Conservation (phyloP, 1,140 invertebrate genomes). For the Subanguina moxae region DNA sequence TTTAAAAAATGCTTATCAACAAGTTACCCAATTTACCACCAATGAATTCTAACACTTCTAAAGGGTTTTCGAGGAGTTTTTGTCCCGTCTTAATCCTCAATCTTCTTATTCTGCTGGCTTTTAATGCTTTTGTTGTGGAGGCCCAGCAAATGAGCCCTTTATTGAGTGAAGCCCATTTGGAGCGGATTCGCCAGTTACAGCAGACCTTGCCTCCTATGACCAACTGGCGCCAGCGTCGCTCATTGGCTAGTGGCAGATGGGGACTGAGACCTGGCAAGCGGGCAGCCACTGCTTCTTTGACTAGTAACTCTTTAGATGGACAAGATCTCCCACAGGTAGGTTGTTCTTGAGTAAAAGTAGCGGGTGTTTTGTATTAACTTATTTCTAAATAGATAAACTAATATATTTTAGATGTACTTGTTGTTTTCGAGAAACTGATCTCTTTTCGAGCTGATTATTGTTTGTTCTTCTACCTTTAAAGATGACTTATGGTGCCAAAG, state of each 20-base stretch:
- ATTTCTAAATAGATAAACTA: too few relatives aligned
- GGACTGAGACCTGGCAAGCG: constrained; percentile 21
- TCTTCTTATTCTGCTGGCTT: constrained; percentile 10
- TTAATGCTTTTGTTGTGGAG: constrained; percentile 9
- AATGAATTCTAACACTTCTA: too few relatives aligned
- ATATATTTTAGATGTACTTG: too few relatives aligned
- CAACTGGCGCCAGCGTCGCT: neutral
- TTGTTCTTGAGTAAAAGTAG: too few relatives aligned
- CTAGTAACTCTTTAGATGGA: neutral
- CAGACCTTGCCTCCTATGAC: neutral
- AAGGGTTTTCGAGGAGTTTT: too few relatives aligned
- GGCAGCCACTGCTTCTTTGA: neutral
- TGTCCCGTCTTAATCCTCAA: too few relatives aligned
- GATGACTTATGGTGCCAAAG: too few relatives aligned
- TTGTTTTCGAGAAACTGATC: too few relatives aligned
- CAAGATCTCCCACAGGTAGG: neutral
- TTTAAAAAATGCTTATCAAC: too few relatives aligned
- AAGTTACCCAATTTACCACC: neutral
- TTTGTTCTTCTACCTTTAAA: too few relatives aligned
- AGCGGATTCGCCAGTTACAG: neutral
- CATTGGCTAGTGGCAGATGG: constrained; percentile 28
- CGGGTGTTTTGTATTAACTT: too few relatives aligned
- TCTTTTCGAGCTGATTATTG: too few relatives aligned
- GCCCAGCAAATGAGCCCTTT: constrained; percentile 15
- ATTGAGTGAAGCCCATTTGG: constrained; percentile 11